Base-by-base conservation (phyloP, 2,888 invertebrate species). In the Scaptodrosophila latifasciaeformis region DNA sequence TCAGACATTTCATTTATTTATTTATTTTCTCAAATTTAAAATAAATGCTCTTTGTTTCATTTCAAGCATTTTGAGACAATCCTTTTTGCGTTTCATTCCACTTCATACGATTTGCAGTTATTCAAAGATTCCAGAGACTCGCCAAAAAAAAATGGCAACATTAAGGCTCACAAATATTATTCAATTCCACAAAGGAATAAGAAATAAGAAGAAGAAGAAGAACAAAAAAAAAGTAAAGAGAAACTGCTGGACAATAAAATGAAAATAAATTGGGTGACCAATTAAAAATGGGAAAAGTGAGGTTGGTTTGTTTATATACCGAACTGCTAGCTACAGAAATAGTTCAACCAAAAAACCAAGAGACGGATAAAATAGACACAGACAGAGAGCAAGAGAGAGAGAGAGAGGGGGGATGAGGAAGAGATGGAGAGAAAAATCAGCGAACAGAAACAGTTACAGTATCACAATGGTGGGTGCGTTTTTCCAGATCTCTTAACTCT, bases 241-340 rank as follows among this genome's bases (percentile, higher is more conserved):
- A 27, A 27, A 6, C n/a, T n/a, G n/a, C n/a, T n/a, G n/a, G n/a
- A n/a, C n/a, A n/a, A n/a, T n/a, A 21, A 40, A 21, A 40, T 40
- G 40, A 19, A 40, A 40, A 40, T 10, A 18, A 40, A 19, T 21
- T 12, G 19, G 18, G 5, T n/a, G 40, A 40, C 40, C 40, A 40
- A 40, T 40, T 40, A 40, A 40, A 40, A 40, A 37, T 10, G 15
- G 37, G 18, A 37, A 37, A 27, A 27, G 5, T 5, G 9, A 5
- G 27, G 27, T 9, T 5, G 5, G 5, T 27, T 27, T 27, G 27
- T 5, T 9, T 9, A 27, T n/a, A n/a, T n/a, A n/a, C n/a, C n/a
- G n/a, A n/a, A n/a, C n/a, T n/a, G n/a, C n/a, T n/a, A n/a, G n/a
- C n/a, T n/a, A n/a, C n/a, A n/a, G n/a, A n/a, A 24, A 24, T 24